Conservation (phyloP, 2,797 vertebrate species). For the Myotis planiceps region DNA sequence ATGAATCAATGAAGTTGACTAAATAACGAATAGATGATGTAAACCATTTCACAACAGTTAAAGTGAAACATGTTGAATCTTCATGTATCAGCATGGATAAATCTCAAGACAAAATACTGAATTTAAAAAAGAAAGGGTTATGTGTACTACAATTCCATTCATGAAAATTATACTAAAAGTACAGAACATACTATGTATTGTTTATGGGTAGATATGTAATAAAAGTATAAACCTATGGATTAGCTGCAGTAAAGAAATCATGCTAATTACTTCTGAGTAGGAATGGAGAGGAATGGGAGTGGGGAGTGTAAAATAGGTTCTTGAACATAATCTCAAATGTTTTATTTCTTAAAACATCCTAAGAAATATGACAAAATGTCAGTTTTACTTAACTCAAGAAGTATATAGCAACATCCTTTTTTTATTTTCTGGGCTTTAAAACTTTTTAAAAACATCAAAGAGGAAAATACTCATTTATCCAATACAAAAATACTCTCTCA, state of each 20-base stretch:
- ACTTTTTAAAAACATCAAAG: background rate
- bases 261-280: background rate
- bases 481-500: background rate
- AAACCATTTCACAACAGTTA: background rate
- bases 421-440: background rate
- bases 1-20: background rate
- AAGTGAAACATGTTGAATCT: background rate
- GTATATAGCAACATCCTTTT: background rate
- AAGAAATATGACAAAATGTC: background rate
- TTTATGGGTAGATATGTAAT: background rate
- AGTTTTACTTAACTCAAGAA: background rate
- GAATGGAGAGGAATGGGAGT: background rate
- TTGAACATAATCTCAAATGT: background rate
- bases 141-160: background rate
- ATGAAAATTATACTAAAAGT: background rate
- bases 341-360: conserved; percentile 13
- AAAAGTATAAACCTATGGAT: background rate
- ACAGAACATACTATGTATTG: background rate
- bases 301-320: background rate
- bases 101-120: background rate
- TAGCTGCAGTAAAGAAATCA: background rate
- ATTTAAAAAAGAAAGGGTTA: background rate
- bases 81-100: background rate
- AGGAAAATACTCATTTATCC: background rate
- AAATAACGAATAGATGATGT: background rate